Evolutionary conservation across 2,113 vertebrate genomes (phyloP).

Genomic region (Campylomormyrus numenius): DNA sequence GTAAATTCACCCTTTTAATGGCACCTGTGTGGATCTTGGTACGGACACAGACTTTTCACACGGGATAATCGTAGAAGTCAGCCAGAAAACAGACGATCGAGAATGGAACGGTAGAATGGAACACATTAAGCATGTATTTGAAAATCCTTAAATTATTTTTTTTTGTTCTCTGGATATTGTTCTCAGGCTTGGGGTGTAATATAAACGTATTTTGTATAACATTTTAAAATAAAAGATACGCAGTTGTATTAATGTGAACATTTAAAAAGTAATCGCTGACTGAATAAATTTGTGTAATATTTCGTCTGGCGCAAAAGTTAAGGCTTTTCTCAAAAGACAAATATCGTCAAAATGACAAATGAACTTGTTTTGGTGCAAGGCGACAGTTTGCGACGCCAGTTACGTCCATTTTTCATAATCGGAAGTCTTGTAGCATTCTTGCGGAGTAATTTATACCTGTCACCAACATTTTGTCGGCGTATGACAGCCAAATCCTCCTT

Average conservation of each 20-base stretch:
- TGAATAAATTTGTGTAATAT: background rate
- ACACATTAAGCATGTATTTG: background rate
- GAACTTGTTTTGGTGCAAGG: background rate
- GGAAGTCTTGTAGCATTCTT: constrained; percentile 6
- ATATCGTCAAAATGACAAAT: constrained; percentile 5
- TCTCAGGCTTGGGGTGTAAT: background rate
- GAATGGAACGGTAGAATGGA: background rate
- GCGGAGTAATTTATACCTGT: background rate
- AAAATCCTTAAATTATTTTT: background rate
- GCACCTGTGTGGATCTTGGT: background rate
- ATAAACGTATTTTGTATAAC: background rate
- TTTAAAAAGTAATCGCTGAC: background rate
- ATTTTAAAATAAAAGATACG: background rate
- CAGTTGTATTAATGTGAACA: background rate
- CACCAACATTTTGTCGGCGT: background rate
- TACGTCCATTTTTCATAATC: constrained; percentile 7
- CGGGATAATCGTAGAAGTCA: background rate
- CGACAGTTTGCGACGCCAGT: background rate
- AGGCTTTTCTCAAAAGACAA: background rate
- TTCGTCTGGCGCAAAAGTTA: background rate
- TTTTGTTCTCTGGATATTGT: background rate
- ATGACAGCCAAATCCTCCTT: background rate
- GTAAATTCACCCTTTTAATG: background rate
- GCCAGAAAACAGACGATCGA: background rate
- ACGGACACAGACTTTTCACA: background rate